Evolutionary conservation across 2,113 vertebrate species (phyloP).

Genomic region (Theristicus caerulescens): DNA sequence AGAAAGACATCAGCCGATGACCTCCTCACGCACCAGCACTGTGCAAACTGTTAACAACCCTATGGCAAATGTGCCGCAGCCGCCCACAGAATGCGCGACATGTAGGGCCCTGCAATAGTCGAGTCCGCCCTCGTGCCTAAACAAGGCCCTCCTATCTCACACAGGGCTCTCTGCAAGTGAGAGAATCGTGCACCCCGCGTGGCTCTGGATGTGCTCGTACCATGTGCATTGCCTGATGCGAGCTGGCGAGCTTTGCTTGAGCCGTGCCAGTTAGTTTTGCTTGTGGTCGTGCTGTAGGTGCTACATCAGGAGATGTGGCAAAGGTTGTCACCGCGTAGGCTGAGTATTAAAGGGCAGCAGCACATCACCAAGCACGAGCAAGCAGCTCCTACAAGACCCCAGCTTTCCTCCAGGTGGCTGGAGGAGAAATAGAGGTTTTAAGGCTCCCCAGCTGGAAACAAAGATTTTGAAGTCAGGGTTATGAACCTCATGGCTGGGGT

Average conservation of each 20-base stretch:
- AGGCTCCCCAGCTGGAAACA: neutral
- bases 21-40: fast-evolving
- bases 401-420: neutral
- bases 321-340: neutral
- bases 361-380: neutral
- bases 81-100: neutral
- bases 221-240: fast-evolving
- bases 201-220: neutral
- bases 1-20: neutral
- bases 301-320: neutral
- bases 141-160: neutral
- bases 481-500: neutral
- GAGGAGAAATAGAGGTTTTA: neutral
- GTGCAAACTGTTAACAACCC: neutral
- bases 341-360: neutral
- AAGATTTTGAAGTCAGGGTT: neutral
- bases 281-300: neutral
- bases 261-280: neutral
- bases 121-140: fast-evolving
- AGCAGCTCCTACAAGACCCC: neutral
- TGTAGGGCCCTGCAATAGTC: fast-evolving
- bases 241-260: neutral
- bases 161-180: neutral
- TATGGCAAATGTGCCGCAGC: neutral
- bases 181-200: fast-evolving